These are phyloP conservation scores for Odontesthes bonariensis DNA, from an alignment of 2,113 vertebrate genomes.

Conservation along the genomic window DNA sequence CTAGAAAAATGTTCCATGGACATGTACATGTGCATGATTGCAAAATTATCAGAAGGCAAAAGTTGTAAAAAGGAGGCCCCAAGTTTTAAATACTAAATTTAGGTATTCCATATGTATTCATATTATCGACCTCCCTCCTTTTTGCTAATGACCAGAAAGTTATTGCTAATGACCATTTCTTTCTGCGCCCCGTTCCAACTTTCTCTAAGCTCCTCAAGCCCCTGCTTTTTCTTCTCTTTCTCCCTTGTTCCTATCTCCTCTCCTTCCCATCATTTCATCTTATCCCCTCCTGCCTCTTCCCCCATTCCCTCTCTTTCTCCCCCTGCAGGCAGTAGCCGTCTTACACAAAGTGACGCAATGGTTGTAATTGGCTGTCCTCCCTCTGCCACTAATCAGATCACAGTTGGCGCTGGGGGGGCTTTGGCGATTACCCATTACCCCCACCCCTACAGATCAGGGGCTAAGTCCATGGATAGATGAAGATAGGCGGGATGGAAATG, in stretches of 20 bases:
- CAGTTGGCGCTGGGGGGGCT: conserved; percentile 61
- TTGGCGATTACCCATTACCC: conserved; percentile 64
- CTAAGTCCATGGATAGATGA: conserved; percentile 48
- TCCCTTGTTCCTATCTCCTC: neutral
- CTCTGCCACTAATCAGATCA: conserved; percentile 72
- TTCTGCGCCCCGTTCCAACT: too few species aligned
- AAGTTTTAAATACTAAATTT: too few species aligned
- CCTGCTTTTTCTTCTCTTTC: neutral
- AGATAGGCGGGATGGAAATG: conserved; percentile 36
- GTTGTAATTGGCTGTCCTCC: conserved; percentile 81
- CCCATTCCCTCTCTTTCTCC: conserved; percentile 7
- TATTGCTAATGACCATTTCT: too few species aligned
- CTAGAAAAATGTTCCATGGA: too few species aligned
- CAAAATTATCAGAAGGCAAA: too few species aligned
- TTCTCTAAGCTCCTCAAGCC: too few species aligned
- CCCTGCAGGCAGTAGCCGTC: conserved; percentile 62
- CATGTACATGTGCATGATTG: too few species aligned
- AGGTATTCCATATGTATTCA: too few species aligned
- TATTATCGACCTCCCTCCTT: too few species aligned
- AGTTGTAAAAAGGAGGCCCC: too few species aligned
- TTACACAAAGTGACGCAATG: conserved; percentile 82
- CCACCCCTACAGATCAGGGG: conserved; percentile 50
- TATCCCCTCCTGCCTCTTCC: neutral
- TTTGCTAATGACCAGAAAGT: too few species aligned
- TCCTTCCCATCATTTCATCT: neutral